These are phyloP conservation scores for Drosophila arawakana DNA, from an alignment of 1,140 invertebrate genomes.

Conservation along the genomic window DNA sequence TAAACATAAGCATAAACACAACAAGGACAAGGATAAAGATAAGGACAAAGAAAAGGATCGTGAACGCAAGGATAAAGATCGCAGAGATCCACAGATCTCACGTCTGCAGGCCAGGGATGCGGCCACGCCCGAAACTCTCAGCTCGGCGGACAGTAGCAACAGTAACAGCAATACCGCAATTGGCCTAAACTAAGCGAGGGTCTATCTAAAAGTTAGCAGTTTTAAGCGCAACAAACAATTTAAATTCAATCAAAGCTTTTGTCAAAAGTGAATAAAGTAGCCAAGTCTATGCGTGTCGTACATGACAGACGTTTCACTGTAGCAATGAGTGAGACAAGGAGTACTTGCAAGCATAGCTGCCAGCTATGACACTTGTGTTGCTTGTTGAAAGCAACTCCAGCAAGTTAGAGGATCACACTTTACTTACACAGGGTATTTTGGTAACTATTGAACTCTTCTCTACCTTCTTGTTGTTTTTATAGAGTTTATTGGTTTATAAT, in stretches of 20 bases:
- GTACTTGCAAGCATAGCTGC: too few relatives aligned
- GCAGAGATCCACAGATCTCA: constrained; percentile 83
- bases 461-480: constrained; percentile 6
- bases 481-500: constrained; percentile 68
- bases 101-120: constrained; percentile 84
- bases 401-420: too few relatives aligned
- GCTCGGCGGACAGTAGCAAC: constrained; percentile 86
- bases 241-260: neutral
- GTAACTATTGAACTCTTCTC: too few relatives aligned
- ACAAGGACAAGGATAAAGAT: constrained; percentile 87
- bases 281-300: neutral
- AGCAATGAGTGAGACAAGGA: too few relatives aligned
- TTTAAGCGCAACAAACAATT: neutral
- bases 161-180: constrained; percentile 72
- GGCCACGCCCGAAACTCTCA: constrained; percentile 86
- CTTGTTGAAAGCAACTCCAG: too few relatives aligned
- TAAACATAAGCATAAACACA: constrained; percentile 92
- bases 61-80: constrained; percentile 85
- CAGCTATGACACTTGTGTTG: too few relatives aligned
- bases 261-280: neutral
- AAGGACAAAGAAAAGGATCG: constrained; percentile 50
- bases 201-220: neutral
- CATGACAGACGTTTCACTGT: too few relatives aligned
- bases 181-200: constrained; percentile 55
- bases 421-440: too few relatives aligned